Evolutionary conservation across 2,113 vertebrate species (phyloP), one percentile per base, ranked within the genome.

Genomic region (Tenebrosternarchus preto): DNA sequence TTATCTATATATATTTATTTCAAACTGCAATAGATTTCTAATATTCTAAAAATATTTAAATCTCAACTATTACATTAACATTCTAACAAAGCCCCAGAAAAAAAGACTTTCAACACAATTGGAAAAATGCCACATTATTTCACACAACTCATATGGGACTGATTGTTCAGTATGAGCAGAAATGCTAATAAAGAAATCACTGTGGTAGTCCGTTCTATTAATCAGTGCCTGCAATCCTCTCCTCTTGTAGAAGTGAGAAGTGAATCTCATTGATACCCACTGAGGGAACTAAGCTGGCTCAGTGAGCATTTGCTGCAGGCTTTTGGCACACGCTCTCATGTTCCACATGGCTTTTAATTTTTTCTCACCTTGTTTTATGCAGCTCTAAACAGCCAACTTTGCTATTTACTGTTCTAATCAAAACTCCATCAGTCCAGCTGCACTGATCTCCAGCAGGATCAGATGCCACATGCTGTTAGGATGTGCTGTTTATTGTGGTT

Each of bases 321-420:
- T 2, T 36, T 36, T 36, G 33, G 3, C 6, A 6, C 33, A 36
- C 6, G 2, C 33, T 36, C 3, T n/a, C n/a, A n/a, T n/a, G n/a
- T n/a, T n/a, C n/a, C n/a, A 39, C 36, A 46, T 46, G 43, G 4
- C 43, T 71, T 39, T 57, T 79, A 71, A 39, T 64, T 5, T n/a
- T 57, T 83, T 82, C 84, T 86, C 69, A 75, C 60, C 79, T 24
- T 39, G 27, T 78, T 90, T 90, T 88, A 89, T 36, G 82, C 82
- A 83, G 77, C 81, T 83, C 83, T 80, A 85, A 87, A 89, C 64
- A 57, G 56, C 79, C 86, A 87, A 76, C 84, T 90, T 84, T 63
- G 39, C 39, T 36, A 36, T 36, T 36, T 6, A 36, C 33, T 24
- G 3, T 24, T 81, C 79, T 77, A n/a, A 78, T 50, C 60, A 78